Evolutionary conservation across 35 echinoderm and acorn worm species (phyloP).

Genomic region (Ophioderma brevispina): DNA sequence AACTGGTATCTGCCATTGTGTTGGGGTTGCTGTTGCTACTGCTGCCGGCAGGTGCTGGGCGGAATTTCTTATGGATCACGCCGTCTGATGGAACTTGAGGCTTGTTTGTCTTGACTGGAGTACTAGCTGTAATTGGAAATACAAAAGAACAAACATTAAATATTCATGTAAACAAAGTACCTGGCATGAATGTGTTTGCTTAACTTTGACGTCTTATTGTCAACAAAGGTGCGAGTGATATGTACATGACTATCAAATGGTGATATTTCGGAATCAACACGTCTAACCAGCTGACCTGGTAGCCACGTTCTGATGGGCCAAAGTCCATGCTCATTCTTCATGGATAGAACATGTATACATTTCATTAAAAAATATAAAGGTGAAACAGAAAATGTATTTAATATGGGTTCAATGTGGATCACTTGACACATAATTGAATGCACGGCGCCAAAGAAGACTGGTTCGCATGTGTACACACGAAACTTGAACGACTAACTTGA

Average conservation of each 20-base stretch:
- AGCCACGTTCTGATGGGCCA: too few species aligned
- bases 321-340: too few species aligned
- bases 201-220: background rate
- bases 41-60: conserved; percentile 25
- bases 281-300: too few species aligned
- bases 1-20: background rate
- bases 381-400: too few species aligned
- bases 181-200: too few species aligned
- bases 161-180: too few species aligned
- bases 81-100: background rate
- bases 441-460: background rate
- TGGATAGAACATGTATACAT: too few species aligned
- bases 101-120: background rate
- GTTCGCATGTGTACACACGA: background rate
- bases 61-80: conserved; percentile 74
- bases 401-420: background rate
- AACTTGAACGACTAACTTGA: background rate
- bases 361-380: too few species aligned
- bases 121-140: background rate
- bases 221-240: background rate
- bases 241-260: background rate
- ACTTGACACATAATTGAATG: background rate
- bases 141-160: background rate
- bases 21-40: background rate
- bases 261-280: background rate